These are phyloP conservation scores for Gadopsis marmoratus DNA, from an alignment of 2,797 vertebrate species.

Conservation along the genomic window DNA sequence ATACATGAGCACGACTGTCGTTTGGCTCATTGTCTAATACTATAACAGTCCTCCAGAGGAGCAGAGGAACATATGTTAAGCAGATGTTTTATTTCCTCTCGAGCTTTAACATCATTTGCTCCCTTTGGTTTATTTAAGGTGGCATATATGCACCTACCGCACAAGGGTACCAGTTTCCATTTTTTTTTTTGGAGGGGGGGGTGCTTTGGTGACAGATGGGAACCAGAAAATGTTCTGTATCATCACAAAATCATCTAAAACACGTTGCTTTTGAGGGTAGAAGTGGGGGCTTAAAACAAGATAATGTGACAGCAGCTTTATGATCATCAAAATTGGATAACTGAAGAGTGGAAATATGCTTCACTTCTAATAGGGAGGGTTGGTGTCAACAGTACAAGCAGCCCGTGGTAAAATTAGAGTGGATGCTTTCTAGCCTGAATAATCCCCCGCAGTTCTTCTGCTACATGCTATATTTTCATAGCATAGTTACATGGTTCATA, in stretches of 20 bases:
- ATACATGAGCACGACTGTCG: background rate
- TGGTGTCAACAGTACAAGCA: background rate
- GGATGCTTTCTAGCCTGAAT: background rate
- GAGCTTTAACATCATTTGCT: slow-evolving; percentile 42
- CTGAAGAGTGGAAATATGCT: background rate
- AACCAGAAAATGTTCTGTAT: slow-evolving; percentile 28
- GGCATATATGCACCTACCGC: slow-evolving; percentile 20
- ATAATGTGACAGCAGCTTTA: slow-evolving; percentile 6
- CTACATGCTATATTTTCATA: background rate
- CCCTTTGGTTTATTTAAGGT: slow-evolving; percentile 39
- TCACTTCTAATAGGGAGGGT: background rate
- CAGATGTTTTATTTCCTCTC: slow-evolving; percentile 50
- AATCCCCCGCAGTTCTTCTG: background rate
- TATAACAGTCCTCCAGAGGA: slow-evolving; percentile 10
- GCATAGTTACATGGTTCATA: background rate
- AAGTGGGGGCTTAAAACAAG: background rate
- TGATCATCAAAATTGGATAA: slow-evolving; percentile 13
- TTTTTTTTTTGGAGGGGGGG: slow-evolving; percentile 1
- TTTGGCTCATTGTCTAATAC: background rate
- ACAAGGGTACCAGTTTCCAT: slow-evolving; percentile 33
- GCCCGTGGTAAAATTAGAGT: background rate
- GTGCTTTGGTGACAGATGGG: slow-evolving; percentile 20
- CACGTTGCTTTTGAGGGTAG: slow-evolving; percentile 9
- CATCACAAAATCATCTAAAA: slow-evolving; percentile 23
- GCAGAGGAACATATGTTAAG: slow-evolving; percentile 28